These are phyloP conservation scores for Ectropis crepuscularia DNA, from an alignment of 2,888 invertebrate species.

Conservation along the genomic window DNA sequence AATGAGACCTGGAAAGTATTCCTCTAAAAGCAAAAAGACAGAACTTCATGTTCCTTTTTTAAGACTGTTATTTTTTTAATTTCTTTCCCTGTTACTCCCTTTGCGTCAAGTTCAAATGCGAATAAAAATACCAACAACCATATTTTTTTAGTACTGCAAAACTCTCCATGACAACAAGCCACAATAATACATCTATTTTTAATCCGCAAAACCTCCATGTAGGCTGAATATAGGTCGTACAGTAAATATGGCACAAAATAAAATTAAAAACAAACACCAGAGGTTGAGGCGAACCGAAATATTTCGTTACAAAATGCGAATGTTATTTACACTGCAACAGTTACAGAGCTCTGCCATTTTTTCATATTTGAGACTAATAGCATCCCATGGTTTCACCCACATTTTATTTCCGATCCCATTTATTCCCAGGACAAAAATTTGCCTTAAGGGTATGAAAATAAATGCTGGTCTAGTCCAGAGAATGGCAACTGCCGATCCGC, in stretches of 20 bases:
- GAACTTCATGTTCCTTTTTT: no score
- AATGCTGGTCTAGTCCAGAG: no score
- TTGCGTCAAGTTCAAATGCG: no score
- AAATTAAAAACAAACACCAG: conserved; percentile 27
- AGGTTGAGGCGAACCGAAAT: conserved; percentile 11
- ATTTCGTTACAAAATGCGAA: conserved; percentile 15
- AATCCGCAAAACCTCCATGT: conserved; percentile 6
- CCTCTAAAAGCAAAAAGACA: no score
- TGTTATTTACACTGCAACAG: not conserved
- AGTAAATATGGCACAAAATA: conserved; percentile 18
- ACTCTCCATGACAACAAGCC: not conserved
- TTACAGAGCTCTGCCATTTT: not conserved
- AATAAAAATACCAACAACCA: not conserved
- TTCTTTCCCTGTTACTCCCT: no score
- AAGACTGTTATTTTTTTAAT: no score
- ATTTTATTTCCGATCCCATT: no score
- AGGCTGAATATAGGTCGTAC: conserved; percentile 9
- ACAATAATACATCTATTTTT: conserved; percentile 4
- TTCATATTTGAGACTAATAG: not conserved
- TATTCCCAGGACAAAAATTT: no score
- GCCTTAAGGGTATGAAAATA: no score
- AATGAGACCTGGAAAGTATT: no score
- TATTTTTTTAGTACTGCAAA: not conserved
- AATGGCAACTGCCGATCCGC: no score
- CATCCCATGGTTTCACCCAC: no score